A percentile compares a stretch with the other conserved stretches of the same genome.
Evolutionary conservation across 2,888 invertebrate species (phyloP).

Genomic region (Amiota mariae): DNA sequence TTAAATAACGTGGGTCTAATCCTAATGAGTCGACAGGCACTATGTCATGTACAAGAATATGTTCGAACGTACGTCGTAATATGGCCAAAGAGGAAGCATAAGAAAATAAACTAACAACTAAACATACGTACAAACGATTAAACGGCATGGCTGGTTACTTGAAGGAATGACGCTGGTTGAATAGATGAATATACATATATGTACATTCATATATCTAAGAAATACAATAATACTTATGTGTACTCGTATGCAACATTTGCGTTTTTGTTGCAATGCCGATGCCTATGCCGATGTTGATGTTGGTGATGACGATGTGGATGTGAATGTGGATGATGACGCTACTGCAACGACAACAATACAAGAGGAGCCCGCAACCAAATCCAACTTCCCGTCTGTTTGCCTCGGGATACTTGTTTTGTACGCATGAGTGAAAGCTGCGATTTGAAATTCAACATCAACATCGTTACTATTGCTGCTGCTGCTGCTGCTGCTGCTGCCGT

Average conservation of each 20-base stretch:
- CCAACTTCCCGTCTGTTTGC: constrained; percentile 9
- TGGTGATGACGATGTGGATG: background rate
- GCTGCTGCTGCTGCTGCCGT: no score
- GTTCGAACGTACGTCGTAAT: no score
- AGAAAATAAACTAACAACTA: background rate
- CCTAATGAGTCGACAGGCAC: constrained; percentile 67
- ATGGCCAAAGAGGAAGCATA: constrained; percentile 5
- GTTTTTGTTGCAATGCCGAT: background rate
- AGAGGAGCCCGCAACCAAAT: background rate
- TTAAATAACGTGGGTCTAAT: constrained; percentile 68
- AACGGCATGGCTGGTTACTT: no score
- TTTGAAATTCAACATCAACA: constrained; percentile 41
- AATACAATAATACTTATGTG: no score
- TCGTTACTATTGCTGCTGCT: no score
- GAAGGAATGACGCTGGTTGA: background rate
- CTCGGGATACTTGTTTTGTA: constrained; percentile 35
- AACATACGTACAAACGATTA: background rate
- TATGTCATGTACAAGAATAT: constrained; percentile 54
- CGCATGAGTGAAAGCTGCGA: constrained; percentile 66
- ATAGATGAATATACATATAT: background rate
- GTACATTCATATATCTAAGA: no score
- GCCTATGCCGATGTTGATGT: background rate
- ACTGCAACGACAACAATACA: constrained; percentile 4
- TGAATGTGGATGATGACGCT: background rate
- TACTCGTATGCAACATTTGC: constrained; percentile 26